These are phyloP conservation scores for Pedionomus torquatus DNA, from an alignment of 2,113 vertebrate species.

Conservation along the genomic window DNA sequence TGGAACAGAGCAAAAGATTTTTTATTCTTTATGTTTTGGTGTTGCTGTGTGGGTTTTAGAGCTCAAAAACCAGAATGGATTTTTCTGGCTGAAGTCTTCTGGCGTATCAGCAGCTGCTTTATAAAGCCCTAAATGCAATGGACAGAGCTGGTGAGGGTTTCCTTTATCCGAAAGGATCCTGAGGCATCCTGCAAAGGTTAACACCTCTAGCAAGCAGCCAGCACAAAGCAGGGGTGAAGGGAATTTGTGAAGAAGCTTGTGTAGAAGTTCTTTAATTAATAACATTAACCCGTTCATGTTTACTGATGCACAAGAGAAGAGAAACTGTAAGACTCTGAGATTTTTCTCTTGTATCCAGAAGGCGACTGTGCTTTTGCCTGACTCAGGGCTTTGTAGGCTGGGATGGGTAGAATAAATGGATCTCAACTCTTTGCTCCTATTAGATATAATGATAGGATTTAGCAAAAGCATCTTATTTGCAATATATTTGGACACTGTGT, in stretches of 20 bases:
- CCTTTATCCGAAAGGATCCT: neutral
- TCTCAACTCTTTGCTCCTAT: neutral
- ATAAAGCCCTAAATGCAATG: neutral
- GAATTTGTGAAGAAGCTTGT: neutral
- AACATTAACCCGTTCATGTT: neutral
- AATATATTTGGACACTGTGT: neutral
- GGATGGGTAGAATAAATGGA: too few relatives aligned
- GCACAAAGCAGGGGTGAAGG: neutral
- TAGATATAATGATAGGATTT: neutral
- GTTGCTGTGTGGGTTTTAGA: neutral
- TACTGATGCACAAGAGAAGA: neutral
- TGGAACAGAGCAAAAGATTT: neutral
- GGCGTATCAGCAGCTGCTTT: neutral
- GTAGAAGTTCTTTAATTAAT: neutral
- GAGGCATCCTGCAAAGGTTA: neutral
- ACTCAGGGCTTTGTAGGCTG: neutral
- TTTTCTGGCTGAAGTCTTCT: neutral
- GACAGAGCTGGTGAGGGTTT: neutral
- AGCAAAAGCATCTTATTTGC: neutral
- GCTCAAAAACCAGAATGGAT: neutral
- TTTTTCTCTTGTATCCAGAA: neutral
- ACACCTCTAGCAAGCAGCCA: neutral
- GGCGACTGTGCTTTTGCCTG: neutral
- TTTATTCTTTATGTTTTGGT: neutral
- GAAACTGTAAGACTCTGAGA: neutral